Evolutionary conservation across 1,140 invertebrate species (phyloP).

Genomic region (Himalopsyche phryganea): DNA sequence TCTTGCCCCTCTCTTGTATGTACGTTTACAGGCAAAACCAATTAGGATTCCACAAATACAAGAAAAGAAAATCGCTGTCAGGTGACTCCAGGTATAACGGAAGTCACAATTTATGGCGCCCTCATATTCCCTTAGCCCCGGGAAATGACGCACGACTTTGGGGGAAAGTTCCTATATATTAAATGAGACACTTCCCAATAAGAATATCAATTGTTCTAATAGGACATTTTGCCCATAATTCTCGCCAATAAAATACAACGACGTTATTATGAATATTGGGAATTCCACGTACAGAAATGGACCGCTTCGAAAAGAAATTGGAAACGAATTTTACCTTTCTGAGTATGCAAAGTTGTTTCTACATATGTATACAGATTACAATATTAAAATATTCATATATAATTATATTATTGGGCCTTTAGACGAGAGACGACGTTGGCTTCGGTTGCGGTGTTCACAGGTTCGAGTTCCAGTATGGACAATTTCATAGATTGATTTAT

Average conservation of each 20-base stretch:
- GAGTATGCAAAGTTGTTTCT: too few relatives aligned
- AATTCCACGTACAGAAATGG: not conserved
- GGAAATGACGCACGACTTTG: constrained; percentile 16
- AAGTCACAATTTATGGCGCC: constrained; percentile 31
- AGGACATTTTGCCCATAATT: constrained; percentile 28
- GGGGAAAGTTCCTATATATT: constrained; percentile 24
- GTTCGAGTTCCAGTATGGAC: too few relatives aligned
- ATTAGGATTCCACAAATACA: constrained; percentile 25
- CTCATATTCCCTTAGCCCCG: constrained; percentile 7
- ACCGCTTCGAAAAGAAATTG: too few relatives aligned
- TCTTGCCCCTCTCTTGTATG: too few relatives aligned
- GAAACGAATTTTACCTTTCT: too few relatives aligned
- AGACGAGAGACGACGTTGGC: too few relatives aligned
- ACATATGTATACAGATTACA: too few relatives aligned
- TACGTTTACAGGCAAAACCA: too few relatives aligned
- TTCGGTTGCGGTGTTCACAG: too few relatives aligned
- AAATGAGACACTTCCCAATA: constrained; percentile 28
- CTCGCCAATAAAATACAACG: constrained; percentile 23
- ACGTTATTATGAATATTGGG: constrained; percentile 31
- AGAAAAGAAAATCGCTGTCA: constrained; percentile 22
- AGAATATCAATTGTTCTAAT: constrained; percentile 33
- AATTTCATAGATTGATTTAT: too few relatives aligned
- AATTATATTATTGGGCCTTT: too few relatives aligned
- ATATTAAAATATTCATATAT: too few relatives aligned
- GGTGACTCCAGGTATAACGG: constrained; percentile 32